These are phyloP conservation scores for Isaurus tuberculatus DNA, from an alignment of 92 coral and sea anemone species.

Conservation along the genomic window DNA sequence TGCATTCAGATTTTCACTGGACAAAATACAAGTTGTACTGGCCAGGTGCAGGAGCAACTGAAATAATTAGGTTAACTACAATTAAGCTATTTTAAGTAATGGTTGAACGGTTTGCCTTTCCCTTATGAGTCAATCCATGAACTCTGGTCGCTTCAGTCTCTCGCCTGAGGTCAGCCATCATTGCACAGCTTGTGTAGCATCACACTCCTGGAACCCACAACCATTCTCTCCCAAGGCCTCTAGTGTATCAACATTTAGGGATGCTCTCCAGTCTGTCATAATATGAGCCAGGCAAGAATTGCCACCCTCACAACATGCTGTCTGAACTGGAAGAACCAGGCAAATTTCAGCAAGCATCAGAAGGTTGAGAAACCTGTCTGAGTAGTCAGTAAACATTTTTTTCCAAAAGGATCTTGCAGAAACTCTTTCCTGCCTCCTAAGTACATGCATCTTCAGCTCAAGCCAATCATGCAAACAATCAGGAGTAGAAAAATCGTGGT, in stretches of 20 bases:
- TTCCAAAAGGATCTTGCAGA: conserved; percentile 53
- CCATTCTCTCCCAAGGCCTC: conserved; percentile 58
- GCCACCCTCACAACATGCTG: neutral
- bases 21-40: conserved; percentile 24
- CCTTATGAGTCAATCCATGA: conserved; percentile 25
- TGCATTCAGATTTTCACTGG: conserved; percentile 4
- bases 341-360: conserved; percentile 56
- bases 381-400: conserved; percentile 41
- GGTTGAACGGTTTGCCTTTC: neutral
- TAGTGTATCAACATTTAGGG: conserved; percentile 41
- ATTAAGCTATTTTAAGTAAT: conserved; percentile 9
- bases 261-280: conserved; percentile 42
- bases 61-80: neutral
- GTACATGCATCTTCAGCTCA: conserved; percentile 59
- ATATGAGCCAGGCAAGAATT: conserved; percentile 32
- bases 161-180: conserved; percentile 54
- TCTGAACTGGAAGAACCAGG: conserved; percentile 54
- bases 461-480: conserved; percentile 58
- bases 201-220: conserved; percentile 54
- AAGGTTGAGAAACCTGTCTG: conserved; percentile 38
- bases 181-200: conserved; percentile 48
- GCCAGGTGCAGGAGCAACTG: conserved; percentile 29
- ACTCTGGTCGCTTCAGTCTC: conserved; percentile 49
- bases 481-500: conserved; percentile 44
- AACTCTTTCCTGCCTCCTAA: conserved; percentile 48